These are phyloP conservation scores for Thalassaphorura encarpata DNA, from an alignment of 1,140 invertebrate species.

Conservation along the genomic window DNA sequence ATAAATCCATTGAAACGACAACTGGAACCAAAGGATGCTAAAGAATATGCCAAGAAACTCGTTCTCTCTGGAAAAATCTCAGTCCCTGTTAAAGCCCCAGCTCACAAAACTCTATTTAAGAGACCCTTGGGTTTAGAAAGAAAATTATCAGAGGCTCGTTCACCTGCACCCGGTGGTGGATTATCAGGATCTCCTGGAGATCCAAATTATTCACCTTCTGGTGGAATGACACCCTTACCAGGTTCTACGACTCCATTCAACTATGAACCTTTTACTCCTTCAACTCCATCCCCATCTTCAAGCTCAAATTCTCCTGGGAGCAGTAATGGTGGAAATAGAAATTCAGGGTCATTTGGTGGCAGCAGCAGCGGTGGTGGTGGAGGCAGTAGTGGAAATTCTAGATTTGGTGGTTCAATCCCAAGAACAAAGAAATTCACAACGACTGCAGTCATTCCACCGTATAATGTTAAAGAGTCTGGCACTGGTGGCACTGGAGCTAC, in stretches of 20 bases:
- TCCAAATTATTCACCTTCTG: slow-evolving; percentile 25
- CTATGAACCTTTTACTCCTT: background rate
- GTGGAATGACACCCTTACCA: too few species aligned
- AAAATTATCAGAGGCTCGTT: slow-evolving; percentile 50
- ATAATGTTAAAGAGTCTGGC: slow-evolving; percentile 43
- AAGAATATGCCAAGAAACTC: slow-evolving; percentile 87
- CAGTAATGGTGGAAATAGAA: background rate
- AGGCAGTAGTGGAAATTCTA: background rate
- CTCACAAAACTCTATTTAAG: slow-evolving; percentile 53
- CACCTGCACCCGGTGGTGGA: too few species aligned
- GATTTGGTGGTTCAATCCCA: slow-evolving; percentile 35
- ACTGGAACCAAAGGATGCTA: slow-evolving; percentile 79
- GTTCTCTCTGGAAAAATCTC: slow-evolving; percentile 87
- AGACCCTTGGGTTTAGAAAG: slow-evolving; percentile 55
- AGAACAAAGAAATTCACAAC: slow-evolving; percentile 84
- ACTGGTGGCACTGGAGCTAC: background rate
- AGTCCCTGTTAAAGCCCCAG: slow-evolving; percentile 57
- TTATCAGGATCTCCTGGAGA: background rate
- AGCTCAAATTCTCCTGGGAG: background rate
- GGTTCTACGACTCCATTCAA: background rate
- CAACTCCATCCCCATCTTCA: background rate
- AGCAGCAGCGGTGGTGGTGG: background rate
- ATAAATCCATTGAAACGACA: slow-evolving; percentile 61
- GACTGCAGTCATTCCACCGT: slow-evolving; percentile 54
- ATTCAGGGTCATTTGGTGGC: background rate